Base-by-base conservation (phyloP, 2,888 invertebrate genomes). In the Ichneumoninae sp. region DNA sequence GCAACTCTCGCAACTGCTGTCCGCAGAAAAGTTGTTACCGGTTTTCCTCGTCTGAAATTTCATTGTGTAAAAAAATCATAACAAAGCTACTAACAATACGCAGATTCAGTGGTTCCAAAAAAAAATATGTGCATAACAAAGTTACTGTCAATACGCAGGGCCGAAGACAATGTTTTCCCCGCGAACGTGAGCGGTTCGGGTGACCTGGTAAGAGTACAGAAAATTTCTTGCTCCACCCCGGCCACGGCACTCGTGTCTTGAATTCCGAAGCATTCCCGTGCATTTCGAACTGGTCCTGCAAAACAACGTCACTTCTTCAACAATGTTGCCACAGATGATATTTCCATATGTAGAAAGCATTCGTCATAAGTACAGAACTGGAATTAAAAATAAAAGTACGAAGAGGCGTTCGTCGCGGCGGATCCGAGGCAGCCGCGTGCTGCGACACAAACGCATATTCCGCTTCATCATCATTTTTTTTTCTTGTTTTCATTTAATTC, bases 401-500 rank as follows among this genome's bases (percentile, higher is more conserved):
- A 19, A 40, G 52, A 26, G 36, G 13, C 52, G 30, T 52, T 76
- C 40, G 54, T 22, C 75, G 72, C 57, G 44, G 44, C 7, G 6
- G 33, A n/a, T 33, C 30, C 33, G 62, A 62, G 33, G 33, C 30
- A 62, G 16, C 30, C 33, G 62, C 16, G 13, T n/a, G 7, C 62
- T 30, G 62, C 62, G 6, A 33, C 33, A 33, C 62, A 62, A 62
- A 62, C 62, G 62, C 33, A 62, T 33, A 62, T 33, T 62, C 57
- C 60, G 40, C 33, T 36, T 36, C 62, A 65, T 79, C 50, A 3
- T 22, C 5, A 16, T 22, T 26, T 36, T n/a, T 19, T 66, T 57
- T 30, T 62, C 52, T 71, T 40, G 57, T 40, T 57, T 68, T 47
- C 65, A 30, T 40, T 57, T 69, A 36, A 26, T 70, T 77, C 80